Evolutionary conservation across 1,140 invertebrate species (phyloP).

Genomic region (Agrypnia vestita): DNA sequence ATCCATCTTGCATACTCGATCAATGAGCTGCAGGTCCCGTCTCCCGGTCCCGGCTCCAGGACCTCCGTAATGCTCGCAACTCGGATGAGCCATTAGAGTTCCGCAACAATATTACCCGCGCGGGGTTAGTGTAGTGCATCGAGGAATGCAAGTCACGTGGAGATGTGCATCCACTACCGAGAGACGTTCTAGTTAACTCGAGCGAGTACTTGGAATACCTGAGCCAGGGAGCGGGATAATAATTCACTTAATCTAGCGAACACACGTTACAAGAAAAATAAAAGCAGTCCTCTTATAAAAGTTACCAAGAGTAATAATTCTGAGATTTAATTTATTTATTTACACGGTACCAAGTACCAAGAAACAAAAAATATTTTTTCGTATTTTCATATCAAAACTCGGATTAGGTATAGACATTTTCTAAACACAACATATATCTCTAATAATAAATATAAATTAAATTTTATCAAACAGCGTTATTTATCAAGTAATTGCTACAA

Average conservation of each 20-base stretch:
- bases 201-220: slow-evolving; percentile 1
- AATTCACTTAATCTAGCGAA: slow-evolving; percentile 6
- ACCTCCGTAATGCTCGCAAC: slow-evolving; percentile 1
- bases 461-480: too few relatives aligned
- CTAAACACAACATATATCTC: too few relatives aligned
- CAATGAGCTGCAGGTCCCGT: not conserved
- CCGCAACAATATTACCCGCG: slow-evolving; percentile 30
- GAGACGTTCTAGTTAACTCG: slow-evolving; percentile 18
- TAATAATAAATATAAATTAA: too few relatives aligned
- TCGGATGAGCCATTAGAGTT: slow-evolving; percentile 24
- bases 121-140: not conserved
- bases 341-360: too few relatives aligned
- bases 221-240: slow-evolving; percentile 3
- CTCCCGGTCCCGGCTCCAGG: not conserved
- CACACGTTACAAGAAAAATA: too few relatives aligned
- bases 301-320: too few relatives aligned
- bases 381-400: too few relatives aligned
- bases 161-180: slow-evolving; percentile 13
- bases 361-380: too few relatives aligned
- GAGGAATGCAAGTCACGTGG: slow-evolving; percentile 41
- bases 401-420: too few relatives aligned
- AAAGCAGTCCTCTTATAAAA: too few relatives aligned
- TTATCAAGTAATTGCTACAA: too few relatives aligned
- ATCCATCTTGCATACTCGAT: slow-evolving; percentile 7
- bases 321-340: too few relatives aligned